These are phyloP conservation scores for Blera fallax DNA, from an alignment of 2,888 invertebrate species.

Conservation along the genomic window DNA sequence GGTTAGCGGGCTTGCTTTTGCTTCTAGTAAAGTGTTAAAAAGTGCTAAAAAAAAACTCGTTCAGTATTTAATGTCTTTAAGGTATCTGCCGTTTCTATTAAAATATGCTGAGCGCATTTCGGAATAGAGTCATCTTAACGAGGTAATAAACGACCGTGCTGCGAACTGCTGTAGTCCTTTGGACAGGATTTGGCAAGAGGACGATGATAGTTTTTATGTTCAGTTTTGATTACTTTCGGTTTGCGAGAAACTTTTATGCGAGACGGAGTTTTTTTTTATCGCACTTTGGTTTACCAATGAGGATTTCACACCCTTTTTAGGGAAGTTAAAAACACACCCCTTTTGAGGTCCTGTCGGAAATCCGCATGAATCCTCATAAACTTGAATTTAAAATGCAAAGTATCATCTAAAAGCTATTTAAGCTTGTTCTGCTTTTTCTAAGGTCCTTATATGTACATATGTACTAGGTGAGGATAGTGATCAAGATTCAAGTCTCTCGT, in stretches of 20 bases:
- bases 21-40: background rate
- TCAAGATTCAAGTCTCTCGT: no score
- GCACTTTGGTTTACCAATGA: background rate
- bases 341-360: background rate
- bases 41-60: background rate
- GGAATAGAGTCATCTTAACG: background rate
- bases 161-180: slow-evolving; percentile 12
- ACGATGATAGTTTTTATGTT: slow-evolving; percentile 27
- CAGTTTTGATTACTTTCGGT: slow-evolving; percentile 21
- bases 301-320: background rate
- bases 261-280: background rate
- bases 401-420: no score
- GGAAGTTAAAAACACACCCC: background rate
- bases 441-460: no score
- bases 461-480: no score
- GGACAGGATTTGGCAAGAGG: background rate
- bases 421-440: no score
- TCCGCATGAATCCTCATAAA: no score
- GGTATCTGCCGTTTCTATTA: background rate
- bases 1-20: background rate
- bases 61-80: slow-evolving; percentile 4
- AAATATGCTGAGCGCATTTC: slow-evolving; percentile 21
- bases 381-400: no score
- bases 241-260: background rate
- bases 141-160: slow-evolving; percentile 8